Base-by-base conservation (phyloP, 2,888 invertebrate genomes). In the Beris chalybata region DNA sequence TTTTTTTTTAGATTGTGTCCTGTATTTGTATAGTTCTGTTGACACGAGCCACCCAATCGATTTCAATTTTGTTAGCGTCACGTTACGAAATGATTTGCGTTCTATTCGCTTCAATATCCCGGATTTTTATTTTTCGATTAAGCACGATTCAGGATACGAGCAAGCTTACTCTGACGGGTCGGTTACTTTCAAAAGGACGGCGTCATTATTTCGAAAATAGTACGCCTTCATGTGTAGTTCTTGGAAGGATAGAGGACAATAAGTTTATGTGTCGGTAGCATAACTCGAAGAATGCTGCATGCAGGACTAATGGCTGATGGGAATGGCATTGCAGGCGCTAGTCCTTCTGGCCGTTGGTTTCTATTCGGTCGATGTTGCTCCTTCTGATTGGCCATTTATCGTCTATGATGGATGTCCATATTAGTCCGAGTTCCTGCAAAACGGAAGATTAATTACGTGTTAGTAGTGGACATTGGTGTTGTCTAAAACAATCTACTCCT, bases 351-450 rank as follows among this genome's bases (percentile, higher is more conserved):
- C 22, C 32, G 32, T 50, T 50, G 50, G 32, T 61, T 61, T 43
- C 11, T 13, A 52, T 61, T 61, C 38, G n/a, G 38, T 52, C 11
- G 15, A 29, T 32, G 6, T 15, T 38, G 50, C 50, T 52, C 38
- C 50, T 38, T 6, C 43, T 61, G 52, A 61, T 61, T 61, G 61
- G 61, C 61, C 61, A 61, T 61, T 61, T 61, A 61, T 61, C 61
- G 61, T 61, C 50, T 13, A 7, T 52, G 47, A 52, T 61, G 61
- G 15, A 61, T 61, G 52, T 50, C 13, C 22, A 7, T 38, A 7
- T 38, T 38, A 38, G 1, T 38, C 9, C 38, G 38, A 38, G 38
- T 38, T 38, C 38, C 38, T 38, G 38, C 3, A 38, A 38, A 38
- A 38, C 38, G 43, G 50, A 61, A 61, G 61, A 61, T 61, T 38